Conservation (phyloP, 2,888 invertebrate genomes). For the Epinotia brunnichana region DNA sequence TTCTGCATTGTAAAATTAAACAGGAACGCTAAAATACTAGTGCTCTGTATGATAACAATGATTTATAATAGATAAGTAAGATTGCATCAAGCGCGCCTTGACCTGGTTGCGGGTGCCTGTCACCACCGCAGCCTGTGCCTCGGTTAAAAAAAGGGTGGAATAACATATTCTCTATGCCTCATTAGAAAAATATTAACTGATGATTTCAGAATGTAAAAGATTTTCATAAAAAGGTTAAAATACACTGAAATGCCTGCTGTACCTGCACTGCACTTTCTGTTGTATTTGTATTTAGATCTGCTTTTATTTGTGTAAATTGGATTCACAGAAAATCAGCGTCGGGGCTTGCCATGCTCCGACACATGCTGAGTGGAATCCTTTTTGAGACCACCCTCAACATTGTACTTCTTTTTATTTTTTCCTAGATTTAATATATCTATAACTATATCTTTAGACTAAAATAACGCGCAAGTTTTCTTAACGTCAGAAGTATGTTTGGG, state of each 20-base stretch:
- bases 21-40: slow-evolving; percentile 30
- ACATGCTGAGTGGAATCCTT: too few species aligned
- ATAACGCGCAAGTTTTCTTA: slow-evolving; percentile 24
- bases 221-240: not conserved
- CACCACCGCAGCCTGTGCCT: slow-evolving; percentile 28
- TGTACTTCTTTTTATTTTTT: too few species aligned
- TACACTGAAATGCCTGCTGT: too few species aligned
- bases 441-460: not conserved
- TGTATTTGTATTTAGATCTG: too few species aligned
- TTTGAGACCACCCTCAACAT: too few species aligned
- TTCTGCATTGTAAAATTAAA: slow-evolving; percentile 4
- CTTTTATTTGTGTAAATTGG: too few species aligned
- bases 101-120: slow-evolving; percentile 35
- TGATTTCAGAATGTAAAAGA: not conserved
- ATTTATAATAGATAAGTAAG: slow-evolving; percentile 41
- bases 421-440: too few species aligned
- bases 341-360: too few species aligned
- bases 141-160: slow-evolving; percentile 21
- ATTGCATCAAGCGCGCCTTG: slow-evolving; percentile 42
- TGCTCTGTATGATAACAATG: slow-evolving; percentile 37
- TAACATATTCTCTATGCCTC: slow-evolving; percentile 6
- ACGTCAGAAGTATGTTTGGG: slow-evolving; percentile 36
- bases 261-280: too few species aligned
- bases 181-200: not conserved
- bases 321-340: too few species aligned